These are phyloP conservation scores for Lithophane semibrunnea DNA, from an alignment of 2,888 invertebrate species.

Conservation along the genomic window DNA sequence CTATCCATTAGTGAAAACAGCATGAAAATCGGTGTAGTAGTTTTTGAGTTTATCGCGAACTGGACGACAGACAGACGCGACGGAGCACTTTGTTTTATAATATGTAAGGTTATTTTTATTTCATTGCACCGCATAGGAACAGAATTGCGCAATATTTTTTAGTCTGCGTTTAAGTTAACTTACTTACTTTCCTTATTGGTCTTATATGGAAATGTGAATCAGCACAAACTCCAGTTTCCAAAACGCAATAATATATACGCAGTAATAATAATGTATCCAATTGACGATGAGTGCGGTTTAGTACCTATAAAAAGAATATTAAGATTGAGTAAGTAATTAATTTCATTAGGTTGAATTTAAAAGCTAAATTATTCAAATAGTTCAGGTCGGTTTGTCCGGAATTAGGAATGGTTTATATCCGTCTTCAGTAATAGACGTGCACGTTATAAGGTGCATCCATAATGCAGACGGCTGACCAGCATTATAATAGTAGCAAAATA, in stretches of 20 bases:
- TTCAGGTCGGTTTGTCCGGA: background rate
- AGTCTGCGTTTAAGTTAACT: no score
- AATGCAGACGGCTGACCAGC: background rate
- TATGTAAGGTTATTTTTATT: background rate
- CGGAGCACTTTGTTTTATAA: no score
- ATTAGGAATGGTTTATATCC: background rate
- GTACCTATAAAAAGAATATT: background rate
- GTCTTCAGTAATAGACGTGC: background rate
- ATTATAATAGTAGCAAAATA: background rate
- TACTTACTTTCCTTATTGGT: no score
- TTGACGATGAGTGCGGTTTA: background rate
- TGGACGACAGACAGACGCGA: no score
- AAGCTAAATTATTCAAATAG: slow-evolving; percentile 1
- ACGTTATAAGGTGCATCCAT: slow-evolving; percentile 7
- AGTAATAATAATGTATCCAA: background rate
- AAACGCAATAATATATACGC: background rate
- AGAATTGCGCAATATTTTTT: background rate
- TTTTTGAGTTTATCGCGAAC: no score
- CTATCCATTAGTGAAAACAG: no score
- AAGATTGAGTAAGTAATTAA: background rate
- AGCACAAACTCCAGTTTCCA: no score
- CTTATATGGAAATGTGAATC: background rate
- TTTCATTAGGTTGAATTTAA: background rate
- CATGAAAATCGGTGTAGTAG: no score
- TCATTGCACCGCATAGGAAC: background rate